These are phyloP conservation scores for Pangasius krempfi DNA, from an alignment of 2,797 vertebrate species.

Conservation along the genomic window DNA sequence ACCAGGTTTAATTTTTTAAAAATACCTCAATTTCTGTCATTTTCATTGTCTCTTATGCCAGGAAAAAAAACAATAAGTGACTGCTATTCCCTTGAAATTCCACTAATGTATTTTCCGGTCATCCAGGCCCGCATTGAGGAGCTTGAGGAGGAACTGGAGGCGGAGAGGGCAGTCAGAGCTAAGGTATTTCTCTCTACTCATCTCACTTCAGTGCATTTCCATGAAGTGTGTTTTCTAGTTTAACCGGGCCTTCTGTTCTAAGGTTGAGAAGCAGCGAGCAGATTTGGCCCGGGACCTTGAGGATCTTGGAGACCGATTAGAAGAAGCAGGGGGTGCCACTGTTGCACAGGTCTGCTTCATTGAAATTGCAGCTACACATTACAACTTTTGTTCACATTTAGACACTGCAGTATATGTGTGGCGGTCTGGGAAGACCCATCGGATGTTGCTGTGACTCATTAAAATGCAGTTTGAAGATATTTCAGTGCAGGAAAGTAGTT, in stretches of 20 bases:
- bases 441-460: not conserved
- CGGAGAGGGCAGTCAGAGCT: constrained; percentile 70
- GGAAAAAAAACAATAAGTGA: constrained; percentile 14
- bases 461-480: not conserved
- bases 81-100: constrained; percentile 27
- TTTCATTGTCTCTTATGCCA: constrained; percentile 5
- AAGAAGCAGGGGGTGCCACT: constrained; percentile 74
- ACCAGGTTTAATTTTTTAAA: constrained; percentile 64
- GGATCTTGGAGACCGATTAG: constrained; percentile 74
- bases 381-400: not conserved
- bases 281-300: constrained; percentile 76
- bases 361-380: not conserved
- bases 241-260: constrained; percentile 29
- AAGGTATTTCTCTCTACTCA: constrained; percentile 64
- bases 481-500: not conserved
- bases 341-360: constrained; percentile 65
- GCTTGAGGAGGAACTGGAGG: constrained; percentile 75
- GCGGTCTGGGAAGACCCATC: not conserved
- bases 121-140: constrained; percentile 70
- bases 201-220: constrained; percentile 3
- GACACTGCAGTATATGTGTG: not conserved
- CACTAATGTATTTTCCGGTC: constrained; percentile 35
- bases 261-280: constrained; percentile 78
- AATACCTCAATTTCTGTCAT: not conserved
- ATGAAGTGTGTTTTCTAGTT: constrained; percentile 12